These are phyloP conservation scores for Symphodus melops DNA, from an alignment of 2,113 vertebrate genomes.

Conservation along the genomic window DNA sequence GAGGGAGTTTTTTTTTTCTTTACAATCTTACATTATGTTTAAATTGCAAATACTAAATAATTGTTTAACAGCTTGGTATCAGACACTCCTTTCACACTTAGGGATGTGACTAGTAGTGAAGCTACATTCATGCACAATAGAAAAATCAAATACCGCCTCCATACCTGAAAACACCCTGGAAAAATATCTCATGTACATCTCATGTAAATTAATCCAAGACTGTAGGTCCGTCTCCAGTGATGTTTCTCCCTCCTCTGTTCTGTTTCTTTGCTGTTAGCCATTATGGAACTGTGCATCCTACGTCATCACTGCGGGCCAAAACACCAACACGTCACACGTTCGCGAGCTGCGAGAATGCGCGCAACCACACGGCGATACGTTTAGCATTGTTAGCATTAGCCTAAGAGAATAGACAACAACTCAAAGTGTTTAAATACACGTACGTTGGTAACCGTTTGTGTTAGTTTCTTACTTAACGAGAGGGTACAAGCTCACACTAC, in stretches of 20 bases:
- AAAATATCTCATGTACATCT: conserved; percentile 78
- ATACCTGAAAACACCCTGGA: conserved; percentile 79
- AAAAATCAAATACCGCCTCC: conserved; percentile 5
- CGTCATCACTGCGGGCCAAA: conserved; percentile 76
- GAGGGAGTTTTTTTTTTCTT: too few relatives aligned
- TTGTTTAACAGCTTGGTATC: not conserved
- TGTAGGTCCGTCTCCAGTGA: conserved; percentile 8
- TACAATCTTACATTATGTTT: not conserved
- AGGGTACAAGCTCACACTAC: too few relatives aligned
- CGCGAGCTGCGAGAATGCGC: conserved; percentile 9
- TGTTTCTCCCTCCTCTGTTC: conserved; percentile 39
- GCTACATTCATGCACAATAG: not conserved
- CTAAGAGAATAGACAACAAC: not conserved
- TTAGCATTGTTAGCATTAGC: conserved; percentile 4
- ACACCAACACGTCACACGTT: conserved; percentile 41
- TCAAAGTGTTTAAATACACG: not conserved
- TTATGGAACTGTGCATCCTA: conserved; percentile 21
- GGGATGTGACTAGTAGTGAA: conserved; percentile 13
- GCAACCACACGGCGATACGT: conserved; percentile 10
- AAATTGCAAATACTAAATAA: not conserved
- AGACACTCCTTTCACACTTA: not conserved
- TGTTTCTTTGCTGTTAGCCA: conserved; percentile 48
- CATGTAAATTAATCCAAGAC: conserved; percentile 12
- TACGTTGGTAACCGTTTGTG: not conserved
- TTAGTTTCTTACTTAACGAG: fast-evolving